Conservation (phyloP, 2,888 invertebrate genomes). For the Temnothorax rugatulus region DNA sequence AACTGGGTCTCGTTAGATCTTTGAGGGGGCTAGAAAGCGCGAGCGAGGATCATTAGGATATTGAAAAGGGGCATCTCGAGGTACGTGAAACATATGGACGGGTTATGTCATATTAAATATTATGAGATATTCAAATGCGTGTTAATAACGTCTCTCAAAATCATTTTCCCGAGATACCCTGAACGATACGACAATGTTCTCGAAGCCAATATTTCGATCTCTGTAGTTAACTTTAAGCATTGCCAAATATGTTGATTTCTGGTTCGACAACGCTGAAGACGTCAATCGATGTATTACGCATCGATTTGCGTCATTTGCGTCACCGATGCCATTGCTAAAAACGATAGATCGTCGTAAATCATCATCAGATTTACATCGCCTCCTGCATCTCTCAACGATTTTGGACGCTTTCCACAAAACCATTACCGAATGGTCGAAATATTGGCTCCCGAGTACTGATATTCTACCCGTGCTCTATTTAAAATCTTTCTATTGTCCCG, state of each 20-base stretch:
- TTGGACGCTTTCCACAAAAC: constrained; percentile 41
- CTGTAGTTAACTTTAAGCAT: constrained; percentile 4
- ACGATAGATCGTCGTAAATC: neutral
- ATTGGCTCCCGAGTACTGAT: constrained; percentile 11
- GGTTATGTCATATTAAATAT: constrained; percentile 3
- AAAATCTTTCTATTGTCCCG: constrained; percentile 5
- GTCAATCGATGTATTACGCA: constrained; percentile 23
- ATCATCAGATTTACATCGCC: neutral
- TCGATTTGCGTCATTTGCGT: constrained; percentile 1
- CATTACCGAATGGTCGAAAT: constrained; percentile 10
- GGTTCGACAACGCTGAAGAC: constrained; percentile 34
- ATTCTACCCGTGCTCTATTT: neutral
- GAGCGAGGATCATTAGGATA: constrained; percentile 39
- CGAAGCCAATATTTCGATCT: constrained; percentile 41
- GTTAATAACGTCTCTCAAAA: neutral
- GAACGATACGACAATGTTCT: neutral
- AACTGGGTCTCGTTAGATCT: constrained; percentile 69
- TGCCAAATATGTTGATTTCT: constrained; percentile 47
- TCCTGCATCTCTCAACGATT: neutral
- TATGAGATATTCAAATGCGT: constrained; percentile 9
- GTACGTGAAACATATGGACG: constrained; percentile 22
- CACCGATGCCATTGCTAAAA: constrained; percentile 25
- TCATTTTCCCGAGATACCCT: neutral
- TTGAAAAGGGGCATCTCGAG: neutral
- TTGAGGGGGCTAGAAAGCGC: constrained; percentile 61